A percentile compares a stretch with the other conserved stretches of the same genome.
Conservation (phyloP, 1,140 invertebrate genomes). For the Drosophila pandora region DNA sequence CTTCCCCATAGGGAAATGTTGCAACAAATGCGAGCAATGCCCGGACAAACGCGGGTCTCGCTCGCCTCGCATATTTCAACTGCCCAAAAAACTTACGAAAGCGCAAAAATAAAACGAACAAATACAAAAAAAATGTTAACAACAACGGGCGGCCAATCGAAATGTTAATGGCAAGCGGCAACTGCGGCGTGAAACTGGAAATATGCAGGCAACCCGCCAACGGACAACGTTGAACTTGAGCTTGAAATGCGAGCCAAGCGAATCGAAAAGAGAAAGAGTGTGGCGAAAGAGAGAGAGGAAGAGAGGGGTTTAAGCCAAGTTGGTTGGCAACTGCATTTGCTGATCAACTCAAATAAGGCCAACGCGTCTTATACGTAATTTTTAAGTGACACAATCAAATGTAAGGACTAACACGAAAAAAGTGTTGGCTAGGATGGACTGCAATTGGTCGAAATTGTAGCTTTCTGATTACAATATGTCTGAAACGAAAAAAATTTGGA, state of each 20-base stretch:
- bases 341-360: conserved; percentile 61
- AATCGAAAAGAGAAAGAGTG: conserved; percentile 19
- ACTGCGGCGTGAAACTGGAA: conserved; percentile 58
- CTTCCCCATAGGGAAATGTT: conserved; percentile 68
- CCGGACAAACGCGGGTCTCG: conserved; percentile 39
- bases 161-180: conserved; percentile 67
- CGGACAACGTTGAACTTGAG: conserved; percentile 73
- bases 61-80: conserved; percentile 6
- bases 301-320: conserved; percentile 15
- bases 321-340: conserved; percentile 43
- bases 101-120: conserved; percentile 4
- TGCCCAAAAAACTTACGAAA: conserved; percentile 51
- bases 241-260: conserved; percentile 68
- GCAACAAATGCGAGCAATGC: conserved; percentile 72
- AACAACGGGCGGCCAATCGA: conserved; percentile 50
- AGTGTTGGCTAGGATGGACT: too few species aligned
- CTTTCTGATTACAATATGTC: too few species aligned
- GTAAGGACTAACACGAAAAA: neutral
- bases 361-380: conserved; percentile 75
- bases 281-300: conserved; percentile 1
- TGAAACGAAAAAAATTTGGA: too few species aligned
- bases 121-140: conserved; percentile 24
- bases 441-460: too few species aligned
- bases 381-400: conserved; percentile 60
- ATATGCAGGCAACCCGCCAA: conserved; percentile 53